Evolutionary conservation across 2,797 vertebrate genomes (phyloP).

Genomic region (Enteromius radiatus): DNA sequence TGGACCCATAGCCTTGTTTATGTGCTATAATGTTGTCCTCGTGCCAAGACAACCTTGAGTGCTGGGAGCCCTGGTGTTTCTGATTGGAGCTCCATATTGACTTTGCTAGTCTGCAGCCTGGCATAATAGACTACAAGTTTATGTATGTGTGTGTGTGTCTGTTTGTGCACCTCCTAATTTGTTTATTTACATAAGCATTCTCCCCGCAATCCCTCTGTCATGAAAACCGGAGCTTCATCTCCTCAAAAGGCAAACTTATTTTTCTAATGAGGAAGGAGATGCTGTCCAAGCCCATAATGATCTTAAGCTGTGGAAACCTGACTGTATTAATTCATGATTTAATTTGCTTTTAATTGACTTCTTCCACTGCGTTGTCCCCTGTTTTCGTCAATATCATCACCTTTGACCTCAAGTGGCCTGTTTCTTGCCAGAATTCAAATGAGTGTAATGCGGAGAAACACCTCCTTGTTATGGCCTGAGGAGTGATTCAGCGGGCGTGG

Average conservation of each 20-base stretch:
- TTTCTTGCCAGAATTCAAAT: constrained; percentile 16
- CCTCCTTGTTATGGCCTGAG: constrained; percentile 51
- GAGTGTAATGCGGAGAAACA: constrained; percentile 35
- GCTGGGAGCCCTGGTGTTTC: constrained; percentile 75
- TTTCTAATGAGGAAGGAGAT: constrained; percentile 53
- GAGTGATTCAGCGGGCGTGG: constrained; percentile 58
- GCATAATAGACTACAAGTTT: constrained; percentile 31
- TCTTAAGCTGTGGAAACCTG: constrained; percentile 54
- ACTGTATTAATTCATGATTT: constrained; percentile 45
- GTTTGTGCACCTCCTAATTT: constrained; percentile 65
- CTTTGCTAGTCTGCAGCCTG: constrained; percentile 24
- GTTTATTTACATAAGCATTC: constrained; percentile 66
- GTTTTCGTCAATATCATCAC: background rate
- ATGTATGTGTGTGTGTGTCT: constrained; percentile 58
- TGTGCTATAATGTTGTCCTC: constrained; percentile 77
- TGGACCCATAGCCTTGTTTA: constrained; percentile 75
- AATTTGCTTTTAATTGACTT: constrained; percentile 47
- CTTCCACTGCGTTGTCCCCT: background rate
- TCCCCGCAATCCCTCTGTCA: constrained; percentile 68
- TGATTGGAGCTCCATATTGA: constrained; percentile 68
- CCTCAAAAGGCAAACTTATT: constrained; percentile 47
- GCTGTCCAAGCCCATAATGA: constrained; percentile 52
- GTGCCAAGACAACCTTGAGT: constrained; percentile 68
- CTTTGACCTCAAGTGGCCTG: constrained; percentile 17
- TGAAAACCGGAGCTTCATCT: constrained; percentile 58